Base-by-base conservation (phyloP, 1,140 invertebrate species). In the Drosophila oshimai region DNA sequence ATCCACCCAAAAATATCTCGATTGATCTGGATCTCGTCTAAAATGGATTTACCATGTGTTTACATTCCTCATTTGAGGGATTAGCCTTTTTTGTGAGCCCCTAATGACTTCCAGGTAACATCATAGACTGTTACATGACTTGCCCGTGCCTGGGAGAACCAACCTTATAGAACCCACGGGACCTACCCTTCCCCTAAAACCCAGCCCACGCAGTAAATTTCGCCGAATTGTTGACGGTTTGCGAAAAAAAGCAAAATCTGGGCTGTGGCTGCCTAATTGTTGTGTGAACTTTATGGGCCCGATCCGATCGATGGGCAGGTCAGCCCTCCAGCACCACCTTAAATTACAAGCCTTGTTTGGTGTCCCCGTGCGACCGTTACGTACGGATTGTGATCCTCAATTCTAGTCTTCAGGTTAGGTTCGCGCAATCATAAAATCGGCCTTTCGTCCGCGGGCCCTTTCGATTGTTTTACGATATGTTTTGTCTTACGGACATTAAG, bases 101-200 rank as follows among this genome's bases (percentile, higher is more conserved):
- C 80, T 83, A 87, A 87, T 87, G 83, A 88, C 83, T 87, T 87
- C 77, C 81, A 87, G 81, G 81, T 87, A 87, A 67, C 28, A 54
- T 54, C 42, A 33, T 46, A 58, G 29, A 50, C 55, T 65, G 54
- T 87, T 87, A 67, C 81, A 87, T 87, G 81, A 84, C 65, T 79
- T 49, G 77, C 37, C 61, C 46, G 69, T 22, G 61, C 55, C 53
- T 36, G 34, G 37, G 41, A 68, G 12, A 44, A 31, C 65, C 51
- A 44, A 31, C 50, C 42, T 33, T 20, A 28, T 29, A 46, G 39
- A 62, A 13, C 28, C 22, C 26, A 20, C 10, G 31, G 42, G 37
- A 45, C 53, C 54, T 67, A 80, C 60, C 64, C 64, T 70, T 65
- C 44, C 58, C 53, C 34, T 12, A 18, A 49, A 20, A 26, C 41